Evolutionary conservation across 53 echinoderm and acorn worm genomes (phyloP), one percentile per base, ranked within the genome.

Genomic region (Henricia sp.): DNA sequence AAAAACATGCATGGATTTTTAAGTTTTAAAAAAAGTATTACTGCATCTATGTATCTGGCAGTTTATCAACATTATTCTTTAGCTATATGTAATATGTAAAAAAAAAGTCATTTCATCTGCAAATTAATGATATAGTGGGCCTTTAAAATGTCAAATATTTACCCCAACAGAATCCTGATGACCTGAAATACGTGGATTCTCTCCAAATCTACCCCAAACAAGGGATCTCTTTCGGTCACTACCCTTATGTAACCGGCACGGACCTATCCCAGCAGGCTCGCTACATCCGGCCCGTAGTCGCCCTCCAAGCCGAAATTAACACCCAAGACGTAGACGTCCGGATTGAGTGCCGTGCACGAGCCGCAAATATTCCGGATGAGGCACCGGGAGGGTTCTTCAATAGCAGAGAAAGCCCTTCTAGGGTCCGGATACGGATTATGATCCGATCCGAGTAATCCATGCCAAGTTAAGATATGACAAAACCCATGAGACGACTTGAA

Each of bases 171-270:
- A 25, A 25, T 16, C 57, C 57, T 4, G 53, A 52, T 0, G 67
- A 74, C 54, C 11, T 36, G 9, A 0, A 59, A 0, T 17, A 28
- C 58, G 23, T 69, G 2, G 26, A 36, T 16, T 13, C 21, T 3
- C 56, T 46, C 23, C 74, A 32, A 16, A 30, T 83, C 26, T 83
- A 42, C 50, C 91, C 91, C 0, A 1, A 1, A 0, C 50, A 64
- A 9, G 91, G 91, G 12, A 74, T 91, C 25, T 75, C 87, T 37
- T 91, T 83, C 23, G 91, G 87, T 13, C 75, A 83, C 54, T 91
- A 68, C 60, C 91, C 91, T 3, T 87, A 87, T 83, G 51, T 58
- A 8, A 20, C 50, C 34, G 83, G 86, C 6, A 86, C 86, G 4
- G 23, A 86, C 57, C 21, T 14, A 37, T 9, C 3, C 0, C 35